phyloP scores from a whole-genome alignment of 2,113 vertebrate genomes.

The Fulmarus glacialis region DNA sequence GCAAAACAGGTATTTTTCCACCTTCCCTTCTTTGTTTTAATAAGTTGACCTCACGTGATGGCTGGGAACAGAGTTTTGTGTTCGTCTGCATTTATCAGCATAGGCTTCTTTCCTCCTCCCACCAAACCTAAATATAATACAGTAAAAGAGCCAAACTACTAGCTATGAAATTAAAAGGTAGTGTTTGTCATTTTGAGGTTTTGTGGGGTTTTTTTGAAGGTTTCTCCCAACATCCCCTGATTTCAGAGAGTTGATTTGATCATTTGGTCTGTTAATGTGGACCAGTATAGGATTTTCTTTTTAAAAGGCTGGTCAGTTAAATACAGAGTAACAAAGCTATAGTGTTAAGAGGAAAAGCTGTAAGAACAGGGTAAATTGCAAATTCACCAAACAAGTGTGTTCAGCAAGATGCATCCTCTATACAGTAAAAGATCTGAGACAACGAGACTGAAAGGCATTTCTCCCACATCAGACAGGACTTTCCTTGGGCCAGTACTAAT shows the following conservation, averaged over 20 bases:
- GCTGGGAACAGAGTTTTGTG: neutral
- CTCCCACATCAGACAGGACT: neutral
- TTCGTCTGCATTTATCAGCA: neutral
- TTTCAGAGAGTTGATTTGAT: neutral
- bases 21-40: neutral
- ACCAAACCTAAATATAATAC: neutral
- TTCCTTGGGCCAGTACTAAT: neutral
- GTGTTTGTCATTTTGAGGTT: neutral
- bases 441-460: neutral
- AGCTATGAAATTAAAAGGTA: neutral
- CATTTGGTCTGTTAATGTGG: neutral
- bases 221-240: neutral
- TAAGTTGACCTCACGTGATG: accelerated
- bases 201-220: neutral
- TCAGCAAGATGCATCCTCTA: neutral
- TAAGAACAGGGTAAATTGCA: neutral
- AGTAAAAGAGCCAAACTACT: neutral
- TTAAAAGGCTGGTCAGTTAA: neutral
- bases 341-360: neutral
- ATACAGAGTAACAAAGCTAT: neutral
- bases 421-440: neutral
- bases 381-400: neutral
- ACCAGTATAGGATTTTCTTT: neutral
- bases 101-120: neutral
- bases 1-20: neutral